Conservation (phyloP, 2,888 invertebrate genomes). For the Prionchulus punctatus region DNA sequence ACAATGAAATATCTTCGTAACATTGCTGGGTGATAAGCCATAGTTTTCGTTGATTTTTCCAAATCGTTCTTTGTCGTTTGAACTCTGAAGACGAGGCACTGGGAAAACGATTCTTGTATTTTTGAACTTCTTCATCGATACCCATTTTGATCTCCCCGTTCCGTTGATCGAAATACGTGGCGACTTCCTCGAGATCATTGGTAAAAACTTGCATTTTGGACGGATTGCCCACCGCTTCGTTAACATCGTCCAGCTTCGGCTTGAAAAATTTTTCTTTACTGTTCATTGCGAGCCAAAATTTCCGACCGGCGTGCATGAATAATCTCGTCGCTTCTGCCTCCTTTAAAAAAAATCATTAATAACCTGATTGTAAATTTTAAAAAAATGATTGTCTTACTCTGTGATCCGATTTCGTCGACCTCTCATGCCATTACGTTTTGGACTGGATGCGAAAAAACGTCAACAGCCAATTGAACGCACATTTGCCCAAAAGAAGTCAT, state of each 20-base stretch:
- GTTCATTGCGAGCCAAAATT: background rate
- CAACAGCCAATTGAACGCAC: background rate
- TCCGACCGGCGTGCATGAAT: background rate
- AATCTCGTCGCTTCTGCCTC: background rate
- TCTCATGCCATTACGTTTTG: background rate
- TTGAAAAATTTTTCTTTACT: background rate
- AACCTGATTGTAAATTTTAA: background rate
- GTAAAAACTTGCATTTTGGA: no score
- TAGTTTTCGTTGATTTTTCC: background rate
- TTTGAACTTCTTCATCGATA: background rate
- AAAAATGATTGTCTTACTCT: no score
- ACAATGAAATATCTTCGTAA: background rate
- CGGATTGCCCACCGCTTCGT: background rate
- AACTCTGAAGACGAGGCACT: background rate
- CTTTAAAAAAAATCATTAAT: background rate
- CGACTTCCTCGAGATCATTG: background rate
- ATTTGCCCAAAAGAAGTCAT: background rate
- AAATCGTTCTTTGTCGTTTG: background rate
- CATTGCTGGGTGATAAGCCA: background rate
- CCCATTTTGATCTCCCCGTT: background rate
- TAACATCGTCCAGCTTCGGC: background rate
- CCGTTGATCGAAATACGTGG: background rate
- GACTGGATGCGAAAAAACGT: background rate
- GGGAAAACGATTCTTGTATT: background rate
- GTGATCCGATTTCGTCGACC: background rate